phyloP scores from a whole-genome alignment of 2,113 vertebrate species.

The Psilopsiagon aurifrons region DNA sequence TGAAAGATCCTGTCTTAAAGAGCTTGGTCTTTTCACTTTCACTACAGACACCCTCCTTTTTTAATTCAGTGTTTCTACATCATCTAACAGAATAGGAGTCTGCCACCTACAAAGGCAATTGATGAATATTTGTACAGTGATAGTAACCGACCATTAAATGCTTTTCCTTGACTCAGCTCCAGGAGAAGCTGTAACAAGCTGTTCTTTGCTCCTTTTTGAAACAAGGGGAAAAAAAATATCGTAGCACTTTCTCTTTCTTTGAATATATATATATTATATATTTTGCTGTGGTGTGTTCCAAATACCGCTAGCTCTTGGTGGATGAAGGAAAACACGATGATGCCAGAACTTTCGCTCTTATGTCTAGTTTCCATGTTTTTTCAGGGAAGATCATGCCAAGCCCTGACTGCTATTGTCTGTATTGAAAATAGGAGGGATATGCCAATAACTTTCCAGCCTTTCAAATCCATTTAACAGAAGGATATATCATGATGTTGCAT shows the following conservation, averaged over 20 bases:
- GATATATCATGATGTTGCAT: background rate
- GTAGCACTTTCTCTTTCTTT: background rate
- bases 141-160: background rate
- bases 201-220: background rate
- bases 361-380: constrained; percentile 46
- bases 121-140: background rate
- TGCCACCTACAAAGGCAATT: background rate
- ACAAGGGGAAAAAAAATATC: background rate
- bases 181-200: background rate
- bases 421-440: background rate
- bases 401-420: constrained; percentile 38
- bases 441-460: background rate
- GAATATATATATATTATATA: background rate
- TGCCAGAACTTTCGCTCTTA: constrained; percentile 17
- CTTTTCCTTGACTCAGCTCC: background rate
- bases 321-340: background rate
- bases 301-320: background rate
- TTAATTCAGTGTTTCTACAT: background rate
- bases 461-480: background rate
- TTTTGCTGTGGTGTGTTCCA: constrained; percentile 12
- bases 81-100: background rate
- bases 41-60: background rate
- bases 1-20: background rate
- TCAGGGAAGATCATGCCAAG: background rate
- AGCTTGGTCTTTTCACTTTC: background rate